Base-by-base conservation (phyloP, 2,797 vertebrate species). In the Brachymystax lenok region DNA sequence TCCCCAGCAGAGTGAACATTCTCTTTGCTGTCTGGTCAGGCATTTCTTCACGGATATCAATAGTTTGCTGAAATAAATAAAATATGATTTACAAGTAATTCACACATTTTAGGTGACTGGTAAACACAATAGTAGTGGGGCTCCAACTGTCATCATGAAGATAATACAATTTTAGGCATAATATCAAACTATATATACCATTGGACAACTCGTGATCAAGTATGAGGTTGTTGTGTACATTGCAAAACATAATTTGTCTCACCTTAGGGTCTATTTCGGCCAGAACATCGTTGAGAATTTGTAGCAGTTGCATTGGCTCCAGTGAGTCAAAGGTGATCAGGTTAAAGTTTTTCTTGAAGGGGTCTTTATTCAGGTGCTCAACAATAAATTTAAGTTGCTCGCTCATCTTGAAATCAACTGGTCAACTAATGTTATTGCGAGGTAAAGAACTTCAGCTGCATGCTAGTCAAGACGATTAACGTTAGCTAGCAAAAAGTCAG, bases 231-330 rank as follows among this genome's bases (percentile, higher is more conserved):
- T 59, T n/a, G 56, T 21, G 19, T n/a, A 21, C 56, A 59, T 40
- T 33, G 67, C 33, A 33, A 27, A 4, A 13, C 24, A 54, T 19
- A 2, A 0, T 4, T 1, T 66, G 0, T 59, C 88, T 91, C 89
- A 99, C 98, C 96, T 98, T 99, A 5, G 96, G 93, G 86, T 99
- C 98, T 87, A 99, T 95, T 92, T 97, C 97, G 35, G 96, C 96
- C 88, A 99, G 91, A 56, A 98, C 96, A 84, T 99, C 98, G 76
- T 90, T 99, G 75, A 99, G 93, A 83, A 96, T 91, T 90, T 99
- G 98, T 85, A 98, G 92, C 69, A 99, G 93, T 80, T 98, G 97
- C 94, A 94, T 89, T 30, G 98, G 92, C 82, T 99, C 97, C 64
- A 98, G 89, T 0, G 97, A 99, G 91, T 99, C 98, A 87, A 99